These are phyloP conservation scores for Steinernema hermaphroditum DNA, from an alignment of 2,888 invertebrate species.

Conservation along the genomic window DNA sequence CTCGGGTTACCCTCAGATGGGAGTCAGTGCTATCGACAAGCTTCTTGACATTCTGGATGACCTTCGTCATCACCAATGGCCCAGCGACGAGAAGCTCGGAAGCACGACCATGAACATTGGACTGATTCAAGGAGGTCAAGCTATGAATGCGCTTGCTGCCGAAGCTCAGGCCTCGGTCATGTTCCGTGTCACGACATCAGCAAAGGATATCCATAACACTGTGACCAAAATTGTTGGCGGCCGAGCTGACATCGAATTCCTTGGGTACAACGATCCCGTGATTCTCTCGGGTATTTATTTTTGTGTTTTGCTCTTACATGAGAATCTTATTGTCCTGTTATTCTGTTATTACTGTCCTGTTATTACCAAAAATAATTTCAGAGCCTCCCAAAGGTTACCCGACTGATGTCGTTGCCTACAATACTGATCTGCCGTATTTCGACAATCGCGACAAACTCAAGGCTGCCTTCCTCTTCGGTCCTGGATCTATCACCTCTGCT, in stretches of 20 bases:
- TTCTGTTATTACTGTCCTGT: too few species aligned
- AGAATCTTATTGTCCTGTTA: too few species aligned
- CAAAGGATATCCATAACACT: constrained; percentile 21
- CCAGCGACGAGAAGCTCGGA: constrained; percentile 46
- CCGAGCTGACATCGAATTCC: constrained; percentile 34
- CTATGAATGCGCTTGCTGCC: constrained; percentile 60
- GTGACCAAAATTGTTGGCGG: constrained; percentile 35
- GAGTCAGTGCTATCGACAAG: constrained; percentile 57
- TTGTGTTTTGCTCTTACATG: too few species aligned
- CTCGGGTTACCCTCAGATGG: constrained; percentile 47
- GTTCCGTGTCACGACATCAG: constrained; percentile 37
- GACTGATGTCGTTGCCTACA: constrained; percentile 50
- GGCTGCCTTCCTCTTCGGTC: constrained; percentile 57
- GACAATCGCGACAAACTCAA: constrained; percentile 48
- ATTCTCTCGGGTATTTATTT: constrained; percentile 18
- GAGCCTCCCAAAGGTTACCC: constrained; percentile 41
- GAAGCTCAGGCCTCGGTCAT: constrained; percentile 49
- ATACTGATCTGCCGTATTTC: constrained; percentile 61
- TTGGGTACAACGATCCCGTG: constrained; percentile 44
- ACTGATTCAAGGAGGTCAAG: constrained; percentile 58
- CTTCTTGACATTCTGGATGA: constrained; percentile 57
- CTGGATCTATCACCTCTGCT: constrained; percentile 61
- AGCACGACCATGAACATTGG: constrained; percentile 61
- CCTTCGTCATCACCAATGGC: constrained; percentile 53
- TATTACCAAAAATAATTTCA: too few species aligned